Evolutionary conservation across 2,113 vertebrate genomes (phyloP).

Genomic region (Cavia porcellus): DNA sequence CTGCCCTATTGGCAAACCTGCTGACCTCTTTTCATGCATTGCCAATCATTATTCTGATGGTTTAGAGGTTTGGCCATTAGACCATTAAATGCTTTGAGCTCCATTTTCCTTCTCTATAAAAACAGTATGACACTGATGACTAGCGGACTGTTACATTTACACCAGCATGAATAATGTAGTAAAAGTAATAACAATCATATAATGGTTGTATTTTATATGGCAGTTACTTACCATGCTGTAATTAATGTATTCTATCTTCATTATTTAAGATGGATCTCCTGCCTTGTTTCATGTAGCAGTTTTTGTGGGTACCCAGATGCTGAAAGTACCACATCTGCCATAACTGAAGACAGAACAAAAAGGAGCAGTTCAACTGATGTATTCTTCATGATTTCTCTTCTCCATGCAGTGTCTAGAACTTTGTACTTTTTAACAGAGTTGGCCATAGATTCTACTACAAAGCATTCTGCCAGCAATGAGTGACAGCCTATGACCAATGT

Average conservation of each 20-base stretch:
- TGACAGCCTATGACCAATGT: neutral
- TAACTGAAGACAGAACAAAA: constrained; percentile 53
- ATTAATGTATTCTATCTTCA: constrained; percentile 77
- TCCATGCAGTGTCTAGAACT: constrained; percentile 1
- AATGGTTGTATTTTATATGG: constrained; percentile 80
- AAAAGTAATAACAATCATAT: constrained; percentile 80
- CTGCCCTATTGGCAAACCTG: neutral
- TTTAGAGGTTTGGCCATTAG: constrained; percentile 71
- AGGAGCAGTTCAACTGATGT: neutral
- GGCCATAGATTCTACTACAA: neutral
- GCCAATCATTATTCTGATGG: constrained; percentile 55
- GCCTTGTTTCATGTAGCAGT: constrained; percentile 69
- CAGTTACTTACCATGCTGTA: constrained; percentile 76
- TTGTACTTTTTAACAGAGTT: neutral
- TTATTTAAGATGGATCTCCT: constrained; percentile 74
- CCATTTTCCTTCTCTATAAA: constrained; percentile 75
- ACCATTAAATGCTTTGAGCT: constrained; percentile 73
- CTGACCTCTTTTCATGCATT: constrained; percentile 42
- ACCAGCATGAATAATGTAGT: constrained; percentile 79
- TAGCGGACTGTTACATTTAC: constrained; percentile 77
- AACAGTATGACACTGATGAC: constrained; percentile 72
- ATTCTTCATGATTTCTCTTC: neutral
- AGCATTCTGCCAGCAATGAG: neutral
- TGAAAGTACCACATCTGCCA: constrained; percentile 28
- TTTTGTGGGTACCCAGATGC: constrained; percentile 70